Evolutionary conservation across 1,140 invertebrate species (phyloP).

Genomic region (Latrodectus geometricus): DNA sequence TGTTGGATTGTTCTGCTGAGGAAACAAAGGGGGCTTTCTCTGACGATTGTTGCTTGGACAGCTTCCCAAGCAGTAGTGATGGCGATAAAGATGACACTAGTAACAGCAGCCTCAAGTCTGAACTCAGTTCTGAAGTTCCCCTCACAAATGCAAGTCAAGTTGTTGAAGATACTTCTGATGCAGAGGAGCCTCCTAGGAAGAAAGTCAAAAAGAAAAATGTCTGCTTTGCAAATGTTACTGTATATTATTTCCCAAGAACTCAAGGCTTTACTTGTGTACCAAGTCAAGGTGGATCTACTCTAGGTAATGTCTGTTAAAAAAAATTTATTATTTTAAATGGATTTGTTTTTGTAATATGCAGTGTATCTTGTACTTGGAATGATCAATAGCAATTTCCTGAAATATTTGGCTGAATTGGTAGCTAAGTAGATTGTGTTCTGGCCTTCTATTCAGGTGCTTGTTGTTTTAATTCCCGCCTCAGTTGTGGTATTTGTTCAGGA

Average conservation of each 20-base stretch:
- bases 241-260: slow-evolving; percentile 93
- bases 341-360: too few species aligned
- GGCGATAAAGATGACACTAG: slow-evolving; percentile 57
- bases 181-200: slow-evolving; percentile 55
- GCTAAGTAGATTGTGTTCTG: too few species aligned
- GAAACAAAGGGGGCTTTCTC: slow-evolving; percentile 24
- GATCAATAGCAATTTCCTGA: too few species aligned
- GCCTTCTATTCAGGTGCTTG: too few species aligned
- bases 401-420: too few species aligned
- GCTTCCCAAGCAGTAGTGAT: slow-evolving; percentile 48
- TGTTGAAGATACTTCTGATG: slow-evolving; percentile 46
- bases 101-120: slow-evolving; percentile 53
- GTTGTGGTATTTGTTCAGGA: too few species aligned
- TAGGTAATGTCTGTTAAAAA: slow-evolving; percentile 74
- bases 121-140: slow-evolving; percentile 58
- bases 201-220: slow-evolving; percentile 72
- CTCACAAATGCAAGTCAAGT: slow-evolving; percentile 9
- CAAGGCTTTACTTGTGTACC: slow-evolving; percentile 99
- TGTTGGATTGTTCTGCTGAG: slow-evolving; percentile 29
- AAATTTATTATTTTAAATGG: too few species aligned
- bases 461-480: too few species aligned
- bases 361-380: too few species aligned
- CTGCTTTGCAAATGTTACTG: slow-evolving; percentile 91
- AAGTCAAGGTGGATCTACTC: slow-evolving; percentile 91
- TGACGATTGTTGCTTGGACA: slow-evolving; percentile 32